Percentiles rank a stretch among this genome's conserved stretches.
phyloP scores from a whole-genome alignment of 2,113 vertebrate species.

The Hippoglossus stenolepis region DNA sequence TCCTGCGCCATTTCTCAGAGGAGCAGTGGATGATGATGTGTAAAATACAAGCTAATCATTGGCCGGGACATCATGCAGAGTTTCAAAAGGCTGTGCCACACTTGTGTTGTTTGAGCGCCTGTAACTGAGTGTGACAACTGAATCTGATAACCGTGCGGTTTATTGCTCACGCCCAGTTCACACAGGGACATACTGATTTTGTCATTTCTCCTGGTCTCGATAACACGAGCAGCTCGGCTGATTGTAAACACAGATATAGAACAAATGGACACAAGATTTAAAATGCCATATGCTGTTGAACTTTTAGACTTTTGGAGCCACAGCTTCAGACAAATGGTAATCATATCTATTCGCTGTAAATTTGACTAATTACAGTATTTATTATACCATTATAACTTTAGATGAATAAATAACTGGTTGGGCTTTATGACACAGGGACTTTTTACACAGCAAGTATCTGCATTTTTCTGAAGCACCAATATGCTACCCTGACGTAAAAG shows the following conservation, averaged over 20 bases:
- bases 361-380: neutral
- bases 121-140: constrained; percentile 44
- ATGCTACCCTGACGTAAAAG: too few relatives aligned
- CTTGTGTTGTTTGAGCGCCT: constrained; percentile 33
- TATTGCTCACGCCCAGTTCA: constrained; percentile 59
- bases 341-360: neutral
- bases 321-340: neutral
- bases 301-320: neutral
- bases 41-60: neutral
- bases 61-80: neutral
- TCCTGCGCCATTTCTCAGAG: neutral
- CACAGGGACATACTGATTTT: constrained; percentile 35
- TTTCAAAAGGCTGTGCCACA: constrained; percentile 17
- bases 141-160: constrained; percentile 56
- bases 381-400: neutral
- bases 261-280: constrained; percentile 1
- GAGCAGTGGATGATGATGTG: constrained; percentile 1
- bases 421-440: too few relatives aligned
- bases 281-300: neutral
- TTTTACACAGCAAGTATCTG: too few relatives aligned
- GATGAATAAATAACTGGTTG: too few relatives aligned
- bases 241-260: constrained; percentile 4
- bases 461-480: too few relatives aligned
- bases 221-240: constrained; percentile 14
- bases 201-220: constrained; percentile 29